phyloP scores from a whole-genome alignment of 2,113 vertebrate species.

The Apteryx mantelli region DNA sequence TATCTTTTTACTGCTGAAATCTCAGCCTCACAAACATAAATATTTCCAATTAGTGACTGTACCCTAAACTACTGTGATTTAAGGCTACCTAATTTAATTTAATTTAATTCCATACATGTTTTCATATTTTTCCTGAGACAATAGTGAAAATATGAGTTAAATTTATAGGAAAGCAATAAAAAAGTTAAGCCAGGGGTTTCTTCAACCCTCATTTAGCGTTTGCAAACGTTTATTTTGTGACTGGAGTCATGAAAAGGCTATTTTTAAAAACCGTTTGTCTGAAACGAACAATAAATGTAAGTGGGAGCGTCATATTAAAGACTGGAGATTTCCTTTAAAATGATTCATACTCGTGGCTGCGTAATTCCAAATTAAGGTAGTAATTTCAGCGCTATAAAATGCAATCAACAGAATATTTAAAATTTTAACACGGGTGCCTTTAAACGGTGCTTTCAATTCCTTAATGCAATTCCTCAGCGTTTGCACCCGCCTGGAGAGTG shows the following conservation, averaged over 20 bases:
- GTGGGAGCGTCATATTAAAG: not conserved
- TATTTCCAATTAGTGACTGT: conserved; percentile 35
- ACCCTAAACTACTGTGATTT: conserved; percentile 13
- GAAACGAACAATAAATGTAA: conserved; percentile 25
- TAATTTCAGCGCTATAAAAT: not conserved
- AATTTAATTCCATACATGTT: conserved; percentile 17
- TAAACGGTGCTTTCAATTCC: not conserved
- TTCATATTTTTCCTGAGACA: conserved; percentile 35
- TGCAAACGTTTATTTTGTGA: conserved; percentile 14
- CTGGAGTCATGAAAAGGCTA: conserved; percentile 3
- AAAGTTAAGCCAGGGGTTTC: conserved; percentile 28
- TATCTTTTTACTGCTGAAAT: conserved; percentile 10
- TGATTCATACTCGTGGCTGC: not conserved
- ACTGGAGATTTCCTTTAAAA: not conserved
- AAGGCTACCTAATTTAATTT: not conserved
- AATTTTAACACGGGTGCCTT: not conserved
- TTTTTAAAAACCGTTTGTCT: not conserved
- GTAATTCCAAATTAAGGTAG: not conserved
- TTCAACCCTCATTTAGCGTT: conserved; percentile 31
- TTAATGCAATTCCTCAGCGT: not conserved
- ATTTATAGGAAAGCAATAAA: conserved; percentile 33
- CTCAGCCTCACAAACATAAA: not conserved
- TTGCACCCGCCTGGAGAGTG: conserved; percentile 6
- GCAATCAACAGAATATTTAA: not conserved
- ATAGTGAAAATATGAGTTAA: conserved; percentile 18